Conservation (phyloP, 2,113 vertebrate genomes). For the Riparia riparia region DNA sequence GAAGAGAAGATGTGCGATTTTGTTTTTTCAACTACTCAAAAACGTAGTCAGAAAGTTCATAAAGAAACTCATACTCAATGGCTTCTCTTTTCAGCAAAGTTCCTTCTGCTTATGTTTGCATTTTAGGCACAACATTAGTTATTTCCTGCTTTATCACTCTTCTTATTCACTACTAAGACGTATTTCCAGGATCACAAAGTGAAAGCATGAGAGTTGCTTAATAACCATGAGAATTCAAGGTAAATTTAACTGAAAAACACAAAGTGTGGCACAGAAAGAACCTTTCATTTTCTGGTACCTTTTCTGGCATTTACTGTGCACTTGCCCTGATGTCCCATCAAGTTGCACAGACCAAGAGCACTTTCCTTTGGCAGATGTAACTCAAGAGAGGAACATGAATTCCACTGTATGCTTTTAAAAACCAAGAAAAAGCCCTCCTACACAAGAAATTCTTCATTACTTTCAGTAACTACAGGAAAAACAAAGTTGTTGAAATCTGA, state of each 20-base stretch:
- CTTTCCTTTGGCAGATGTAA: background rate
- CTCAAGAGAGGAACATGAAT: background rate
- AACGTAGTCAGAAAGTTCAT: background rate
- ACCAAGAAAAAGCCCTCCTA: background rate
- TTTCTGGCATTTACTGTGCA: background rate
- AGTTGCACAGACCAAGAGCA: background rate
- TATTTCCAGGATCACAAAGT: background rate
- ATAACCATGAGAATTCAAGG: background rate
- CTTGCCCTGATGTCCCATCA: background rate
- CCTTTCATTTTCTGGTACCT: background rate
- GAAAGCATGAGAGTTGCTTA: background rate
- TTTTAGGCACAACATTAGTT: background rate
- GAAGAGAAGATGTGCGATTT: background rate
- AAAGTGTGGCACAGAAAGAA: background rate
- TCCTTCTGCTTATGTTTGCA: background rate
- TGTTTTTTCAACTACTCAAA: background rate
- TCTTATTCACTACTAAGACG: background rate
- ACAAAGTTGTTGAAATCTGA: background rate
- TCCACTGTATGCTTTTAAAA: background rate
- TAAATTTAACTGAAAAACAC: background rate
- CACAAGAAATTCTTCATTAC: background rate
- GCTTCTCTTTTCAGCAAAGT: background rate
- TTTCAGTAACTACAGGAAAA: background rate
- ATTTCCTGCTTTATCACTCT: background rate
- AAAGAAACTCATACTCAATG: background rate